These are phyloP conservation scores for Ramphastos sulfuratus DNA, from an alignment of 2,113 vertebrate species.

Conservation along the genomic window DNA sequence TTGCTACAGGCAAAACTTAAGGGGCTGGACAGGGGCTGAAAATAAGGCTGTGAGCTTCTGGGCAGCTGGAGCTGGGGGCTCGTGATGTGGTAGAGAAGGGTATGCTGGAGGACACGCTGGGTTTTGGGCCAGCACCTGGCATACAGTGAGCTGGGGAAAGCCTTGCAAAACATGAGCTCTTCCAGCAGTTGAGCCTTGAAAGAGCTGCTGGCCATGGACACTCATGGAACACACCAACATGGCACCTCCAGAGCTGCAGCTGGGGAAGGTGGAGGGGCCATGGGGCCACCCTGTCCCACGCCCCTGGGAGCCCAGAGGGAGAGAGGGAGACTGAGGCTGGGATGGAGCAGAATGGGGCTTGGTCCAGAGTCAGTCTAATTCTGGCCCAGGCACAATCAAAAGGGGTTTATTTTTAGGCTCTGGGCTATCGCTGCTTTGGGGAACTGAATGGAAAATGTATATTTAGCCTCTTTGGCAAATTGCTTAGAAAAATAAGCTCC, in stretches of 20 bases:
- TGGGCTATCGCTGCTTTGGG: constrained; percentile 37
- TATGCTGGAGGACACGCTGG: background rate
- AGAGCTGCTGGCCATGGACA: background rate
- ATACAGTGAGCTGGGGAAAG: background rate
- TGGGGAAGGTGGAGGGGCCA: background rate
- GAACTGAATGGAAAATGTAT: constrained; percentile 63
- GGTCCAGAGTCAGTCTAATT: constrained; percentile 17
- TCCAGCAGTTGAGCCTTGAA: background rate
- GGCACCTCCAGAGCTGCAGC: background rate
- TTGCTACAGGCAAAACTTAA: background rate
- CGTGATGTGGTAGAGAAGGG: background rate
- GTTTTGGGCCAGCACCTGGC: background rate
- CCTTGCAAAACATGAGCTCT: background rate
- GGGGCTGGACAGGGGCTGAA: background rate
- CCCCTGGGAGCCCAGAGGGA: background rate
- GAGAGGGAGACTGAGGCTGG: background rate
- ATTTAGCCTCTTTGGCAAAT: constrained; percentile 57
- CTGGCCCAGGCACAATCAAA: constrained; percentile 28
- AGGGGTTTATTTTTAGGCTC: constrained; percentile 66
- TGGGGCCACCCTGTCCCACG: background rate
- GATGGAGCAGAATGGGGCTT: background rate
- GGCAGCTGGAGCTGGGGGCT: background rate
- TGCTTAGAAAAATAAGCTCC: constrained; percentile 54
- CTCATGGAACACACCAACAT: background rate
- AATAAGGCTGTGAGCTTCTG: constrained; percentile 25